Conservation (phyloP, 2,113 vertebrate species). For the Oreochromis niloticus region DNA sequence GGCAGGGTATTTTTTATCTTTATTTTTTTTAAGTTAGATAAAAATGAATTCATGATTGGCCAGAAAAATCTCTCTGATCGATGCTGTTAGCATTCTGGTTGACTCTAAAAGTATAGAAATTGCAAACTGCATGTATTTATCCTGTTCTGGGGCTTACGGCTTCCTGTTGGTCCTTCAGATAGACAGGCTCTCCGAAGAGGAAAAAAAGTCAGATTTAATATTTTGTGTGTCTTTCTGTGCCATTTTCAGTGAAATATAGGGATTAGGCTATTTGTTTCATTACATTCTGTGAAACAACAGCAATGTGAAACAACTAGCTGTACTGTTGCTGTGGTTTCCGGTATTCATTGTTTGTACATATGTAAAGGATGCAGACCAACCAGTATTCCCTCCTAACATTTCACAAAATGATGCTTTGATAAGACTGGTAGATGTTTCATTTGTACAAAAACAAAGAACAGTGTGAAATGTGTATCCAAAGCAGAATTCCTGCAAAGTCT, state of each 20-base stretch:
- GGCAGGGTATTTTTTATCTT: neutral
- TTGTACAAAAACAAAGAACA: neutral
- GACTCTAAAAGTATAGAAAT: neutral
- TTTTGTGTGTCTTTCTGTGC: neutral
- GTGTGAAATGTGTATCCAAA: neutral
- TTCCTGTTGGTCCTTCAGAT: neutral
- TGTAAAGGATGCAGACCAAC: neutral
- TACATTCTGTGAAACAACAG: neutral
- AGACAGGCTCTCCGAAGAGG: neutral
- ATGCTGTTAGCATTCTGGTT: neutral
- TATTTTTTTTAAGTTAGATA: neutral
- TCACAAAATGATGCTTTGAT: neutral
- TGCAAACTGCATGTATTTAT: neutral
- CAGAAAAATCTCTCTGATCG: neutral
- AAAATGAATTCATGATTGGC: neutral
- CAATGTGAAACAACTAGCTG: neutral
- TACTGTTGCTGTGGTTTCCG: neutral
- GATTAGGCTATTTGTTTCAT: neutral
- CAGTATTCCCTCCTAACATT: neutral
- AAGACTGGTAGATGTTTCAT: neutral
- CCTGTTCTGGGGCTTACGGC: neutral
- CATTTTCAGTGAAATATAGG: neutral
- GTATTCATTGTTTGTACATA: neutral
- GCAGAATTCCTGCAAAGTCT: neutral
- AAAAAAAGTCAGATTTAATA: neutral